A percentile compares a stretch with the other conserved stretches of the same genome.
These are phyloP conservation scores for Hesperophylax magnus DNA, from an alignment of 1,140 invertebrate species.

Conservation along the genomic window DNA sequence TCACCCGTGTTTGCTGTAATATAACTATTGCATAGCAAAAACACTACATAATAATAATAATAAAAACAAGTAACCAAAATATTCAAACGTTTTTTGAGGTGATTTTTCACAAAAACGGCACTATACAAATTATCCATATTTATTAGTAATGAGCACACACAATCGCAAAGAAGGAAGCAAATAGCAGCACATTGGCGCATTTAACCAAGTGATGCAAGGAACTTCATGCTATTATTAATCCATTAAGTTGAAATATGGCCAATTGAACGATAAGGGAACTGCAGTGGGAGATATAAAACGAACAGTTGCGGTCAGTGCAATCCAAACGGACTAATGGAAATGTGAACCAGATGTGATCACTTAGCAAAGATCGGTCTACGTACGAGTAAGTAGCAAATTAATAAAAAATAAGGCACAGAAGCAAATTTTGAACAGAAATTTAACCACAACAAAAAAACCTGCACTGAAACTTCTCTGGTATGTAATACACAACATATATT, in stretches of 20 bases:
- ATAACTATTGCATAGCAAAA: too few species aligned
- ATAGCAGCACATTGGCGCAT: neutral
- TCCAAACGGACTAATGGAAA: neutral
- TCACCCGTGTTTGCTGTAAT: too few species aligned
- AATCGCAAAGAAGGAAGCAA: neutral
- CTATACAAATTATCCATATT: too few species aligned
- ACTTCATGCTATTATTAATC: constrained; percentile 10
- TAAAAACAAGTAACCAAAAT: too few species aligned
- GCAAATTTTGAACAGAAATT: neutral
- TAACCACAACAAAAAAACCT: neutral
- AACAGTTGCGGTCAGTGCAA: neutral
- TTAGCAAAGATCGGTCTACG: neutral
- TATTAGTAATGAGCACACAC: too few species aligned
- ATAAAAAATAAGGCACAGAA: neutral
- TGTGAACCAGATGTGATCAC: neutral
- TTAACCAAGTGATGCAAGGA: neutral
- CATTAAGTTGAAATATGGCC: constrained; percentile 10
- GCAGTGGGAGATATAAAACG: constrained; percentile 1
- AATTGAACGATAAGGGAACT: neutral
- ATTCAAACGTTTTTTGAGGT: too few species aligned
- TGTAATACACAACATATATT: too few species aligned
- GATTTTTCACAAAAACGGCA: too few species aligned
- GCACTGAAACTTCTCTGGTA: too few species aligned
- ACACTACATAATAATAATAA: too few species aligned
- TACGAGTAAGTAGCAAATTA: neutral